phyloP scores from a whole-genome alignment of 2,113 vertebrate species.

The Siphamia tubifer region DNA sequence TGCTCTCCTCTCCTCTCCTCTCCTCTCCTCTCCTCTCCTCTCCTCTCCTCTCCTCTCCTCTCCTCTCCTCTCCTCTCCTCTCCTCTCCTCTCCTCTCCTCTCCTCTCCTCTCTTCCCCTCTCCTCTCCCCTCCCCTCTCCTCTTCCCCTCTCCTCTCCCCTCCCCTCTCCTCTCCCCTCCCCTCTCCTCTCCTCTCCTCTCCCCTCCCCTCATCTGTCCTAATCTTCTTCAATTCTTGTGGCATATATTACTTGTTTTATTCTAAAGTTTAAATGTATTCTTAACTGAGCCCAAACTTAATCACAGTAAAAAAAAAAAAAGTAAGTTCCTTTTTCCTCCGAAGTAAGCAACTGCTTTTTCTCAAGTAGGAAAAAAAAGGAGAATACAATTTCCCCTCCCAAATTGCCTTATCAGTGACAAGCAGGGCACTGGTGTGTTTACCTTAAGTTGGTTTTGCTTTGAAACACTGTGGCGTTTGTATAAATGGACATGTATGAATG shows the following conservation, averaged over 20 bases:
- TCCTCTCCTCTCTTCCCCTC: too few species aligned
- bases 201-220: conserved; percentile 11
- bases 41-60: too few species aligned
- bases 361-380: conserved; percentile 27
- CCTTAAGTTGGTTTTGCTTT: conserved; percentile 54
- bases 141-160: too few species aligned
- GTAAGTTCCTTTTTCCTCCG: conserved; percentile 45
- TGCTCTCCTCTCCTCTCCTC: too few species aligned
- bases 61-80: conserved; percentile 15
- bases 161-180: too few species aligned
- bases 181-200: background rate
- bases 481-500: conserved; percentile 15
- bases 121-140: too few species aligned
- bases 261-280: conserved; percentile 49
- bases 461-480: conserved; percentile 47
- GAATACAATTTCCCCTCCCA: conserved; percentile 25
- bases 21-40: too few species aligned
- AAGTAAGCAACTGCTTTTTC: conserved; percentile 35
- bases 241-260: conserved; percentile 53
- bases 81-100: background rate
- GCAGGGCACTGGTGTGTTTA: conserved; percentile 65
- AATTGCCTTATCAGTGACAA: conserved; percentile 65
- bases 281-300: conserved; percentile 72
- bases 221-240: conserved; percentile 16
- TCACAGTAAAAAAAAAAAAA: conserved; percentile 70